Evolutionary conservation across 1,140 invertebrate species (phyloP).

Genomic region (Glossosoma conforme): DNA sequence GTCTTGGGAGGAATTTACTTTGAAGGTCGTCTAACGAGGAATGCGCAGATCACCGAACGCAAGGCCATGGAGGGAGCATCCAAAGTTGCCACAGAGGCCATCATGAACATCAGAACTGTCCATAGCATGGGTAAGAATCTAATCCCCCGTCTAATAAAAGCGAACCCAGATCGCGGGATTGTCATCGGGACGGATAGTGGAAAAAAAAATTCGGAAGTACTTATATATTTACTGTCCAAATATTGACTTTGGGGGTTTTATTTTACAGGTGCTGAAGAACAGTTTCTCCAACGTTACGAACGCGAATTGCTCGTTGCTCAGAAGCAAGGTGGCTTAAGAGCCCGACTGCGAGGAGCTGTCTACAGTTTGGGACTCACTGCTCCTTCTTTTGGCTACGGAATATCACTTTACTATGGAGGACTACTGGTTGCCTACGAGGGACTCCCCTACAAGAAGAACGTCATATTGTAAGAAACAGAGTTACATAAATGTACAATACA

Average conservation of each 20-base stretch:
- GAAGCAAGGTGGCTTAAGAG: slow-evolving; percentile 52
- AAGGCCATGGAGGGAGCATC: slow-evolving; percentile 61
- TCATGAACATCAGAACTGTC: slow-evolving; percentile 73
- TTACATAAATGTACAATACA: too few relatives aligned
- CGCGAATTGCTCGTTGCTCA: slow-evolving; percentile 47
- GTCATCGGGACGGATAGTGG: too few relatives aligned
- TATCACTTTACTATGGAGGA: slow-evolving; percentile 67
- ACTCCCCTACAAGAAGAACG: slow-evolving; percentile 61
- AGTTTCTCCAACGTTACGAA: slow-evolving; percentile 52
- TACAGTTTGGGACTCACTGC: slow-evolving; percentile 68
- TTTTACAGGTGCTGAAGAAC: slow-evolving; percentile 47
- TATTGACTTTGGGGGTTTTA: not conserved
- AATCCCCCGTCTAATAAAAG: not conserved
- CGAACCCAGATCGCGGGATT: too few relatives aligned
- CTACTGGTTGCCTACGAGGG: slow-evolving; percentile 60
- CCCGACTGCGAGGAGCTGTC: slow-evolving; percentile 60
- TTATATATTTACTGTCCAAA: not conserved
- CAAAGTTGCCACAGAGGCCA: slow-evolving; percentile 69
- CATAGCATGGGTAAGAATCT: slow-evolving; percentile 58
- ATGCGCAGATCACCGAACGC: slow-evolving; percentile 50
- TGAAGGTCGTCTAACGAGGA: slow-evolving; percentile 40
- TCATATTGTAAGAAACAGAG: slow-evolving; percentile 68
- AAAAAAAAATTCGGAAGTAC: too few relatives aligned
- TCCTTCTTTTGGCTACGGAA: slow-evolving; percentile 70
- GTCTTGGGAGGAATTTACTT: slow-evolving; percentile 46